Base-by-base conservation (phyloP, 2,888 invertebrate species). In the Ligdia adustata region DNA sequence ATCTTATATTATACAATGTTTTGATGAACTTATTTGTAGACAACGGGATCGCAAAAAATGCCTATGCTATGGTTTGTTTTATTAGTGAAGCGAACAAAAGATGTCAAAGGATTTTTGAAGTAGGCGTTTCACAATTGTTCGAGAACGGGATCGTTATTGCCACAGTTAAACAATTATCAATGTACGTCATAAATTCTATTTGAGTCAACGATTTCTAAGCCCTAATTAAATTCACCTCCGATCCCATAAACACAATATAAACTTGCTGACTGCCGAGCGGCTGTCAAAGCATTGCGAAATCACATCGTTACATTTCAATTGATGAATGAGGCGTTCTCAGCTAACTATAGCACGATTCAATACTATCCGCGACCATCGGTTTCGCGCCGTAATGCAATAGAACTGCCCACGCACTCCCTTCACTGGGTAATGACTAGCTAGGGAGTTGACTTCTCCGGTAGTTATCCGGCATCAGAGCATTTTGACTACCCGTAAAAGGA, bases 341-440 rank as follows among this genome's bases (percentile, higher is more conserved):
- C 28, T 27, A 12, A 9, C 35, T 28, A 24, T 26, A 24, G 29
- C 38, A 39, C 38, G 32, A 38, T 48, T 55, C 33, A 42, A 55
- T 56, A 56, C 50, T 52, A 53, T 52, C 53, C 38, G 48, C 33
- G 13, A 28, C 35, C 45, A 47, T 56, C 57, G n/a, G n/a, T n/a
- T n/a, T n/a, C n/a, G 44, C 34, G 43, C n/a, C 27, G 45, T 38
- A 46, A 52, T 42, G 38, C 37, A 44, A 50, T 29, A 39, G 27
- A 27, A 29, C 57, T 26, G 29, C 61, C 61, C 59, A 61, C 61
- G 54, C 55, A 33, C 13, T 57, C 61, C 61, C 54, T 61, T 61
- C 59, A 61, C 61, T 55, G 6, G 14, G 18, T 37, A 39, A 38
- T 29, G 18, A 35, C 27, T 47, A 40, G 31, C 12, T 38, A 46